Evolutionary conservation across 2,888 invertebrate species (phyloP), one percentile per base, ranked within the genome.

Genomic region (Acrocera orbiculus): DNA sequence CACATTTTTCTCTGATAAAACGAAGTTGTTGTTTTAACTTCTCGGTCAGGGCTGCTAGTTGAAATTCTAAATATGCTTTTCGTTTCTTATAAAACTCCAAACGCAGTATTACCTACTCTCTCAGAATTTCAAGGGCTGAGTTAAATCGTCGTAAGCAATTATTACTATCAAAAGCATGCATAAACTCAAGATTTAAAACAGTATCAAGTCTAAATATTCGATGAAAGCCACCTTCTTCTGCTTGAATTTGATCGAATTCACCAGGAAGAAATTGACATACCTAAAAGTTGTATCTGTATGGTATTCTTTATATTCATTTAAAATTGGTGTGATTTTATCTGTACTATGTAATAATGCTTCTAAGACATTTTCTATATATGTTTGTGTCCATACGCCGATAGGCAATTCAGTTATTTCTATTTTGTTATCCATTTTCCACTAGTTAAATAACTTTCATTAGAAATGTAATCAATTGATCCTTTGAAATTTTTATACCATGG

Each of bases 351-450:
- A 60, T 67, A 96, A 73, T 0, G 80, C 73, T 53, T 95, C 95
- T 26, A 98, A 62, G 0, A 90, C 82, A 41, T 76, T 75, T 56
- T 98, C 96, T 58, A 98, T 98, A 56, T 98, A 98, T 27, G 69
- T 67, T 60, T 95, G 90, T 0, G 98, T 98, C 96, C 98, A 98
- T 0, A 70, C 69, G 13, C 87, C 81, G 34, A 98, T 61, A 0
- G 98, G 98, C 40, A 98, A 66, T 58, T 99, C 98, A 0, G 90
- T 85, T 40, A 99, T 96, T 65, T 98, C 96, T 3, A 98, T 58
- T 51, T 76, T 79, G 27, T 78, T 77, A 4, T 72, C 69, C 36
- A 76, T 76, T 34, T 93, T 14, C 98, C 96, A 48, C 76, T 73
- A 23, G 71, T 66, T 1, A 81, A 70, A 52, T 73, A 82, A 41